Evolutionary conservation across 2,888 invertebrate species (phyloP), one percentile per base, ranked within the genome.

Genomic region (Tachina fera): DNA sequence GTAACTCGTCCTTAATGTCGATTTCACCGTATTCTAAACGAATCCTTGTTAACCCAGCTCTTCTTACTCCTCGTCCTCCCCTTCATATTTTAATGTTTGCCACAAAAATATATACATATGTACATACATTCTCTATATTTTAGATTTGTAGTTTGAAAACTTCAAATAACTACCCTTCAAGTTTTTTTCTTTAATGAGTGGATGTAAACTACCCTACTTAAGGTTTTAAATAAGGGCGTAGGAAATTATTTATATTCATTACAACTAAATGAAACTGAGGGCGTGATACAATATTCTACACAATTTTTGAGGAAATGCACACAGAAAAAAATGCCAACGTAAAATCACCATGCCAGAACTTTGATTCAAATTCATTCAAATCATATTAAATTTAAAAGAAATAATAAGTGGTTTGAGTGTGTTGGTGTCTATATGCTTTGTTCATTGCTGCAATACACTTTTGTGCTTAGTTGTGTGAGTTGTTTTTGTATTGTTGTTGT

Each of bases 1-100:
- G 76, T 76, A 83, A 83, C 71, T 68, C 72, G 67, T 86, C 72
- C 49, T 76, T 76, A 80, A 86, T 86, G 83, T 80, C 71, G 76
- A 80, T 72, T 78, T 65, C 45, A 67, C 45, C 63, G 11, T 60
- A 22, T 58, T 79, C 56, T 31, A 22, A 63, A 75, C 58, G 56
- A 75, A 49, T 58, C 60, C 72, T 83, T 82, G 82, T 75, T 75
- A 82, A 78, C 31, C 51, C 65, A 60, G 61, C 51, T 14, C 2
- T 2, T 39, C 13, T 16, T 19, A 11, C 14, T 9, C 9, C 53
- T 67, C 43, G 16, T 68, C 56, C 16, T 58, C 49, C 53, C 63
- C 43, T 31, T 1, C 10, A 49, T 49, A 39, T 1, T 47, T 19
- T 53, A 6, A 53, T n/a, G 5, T 41, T 78, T 58, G 22, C 45